phyloP scores from a whole-genome alignment of 2,888 invertebrate species.

The Glaucopsyche alexis region DNA sequence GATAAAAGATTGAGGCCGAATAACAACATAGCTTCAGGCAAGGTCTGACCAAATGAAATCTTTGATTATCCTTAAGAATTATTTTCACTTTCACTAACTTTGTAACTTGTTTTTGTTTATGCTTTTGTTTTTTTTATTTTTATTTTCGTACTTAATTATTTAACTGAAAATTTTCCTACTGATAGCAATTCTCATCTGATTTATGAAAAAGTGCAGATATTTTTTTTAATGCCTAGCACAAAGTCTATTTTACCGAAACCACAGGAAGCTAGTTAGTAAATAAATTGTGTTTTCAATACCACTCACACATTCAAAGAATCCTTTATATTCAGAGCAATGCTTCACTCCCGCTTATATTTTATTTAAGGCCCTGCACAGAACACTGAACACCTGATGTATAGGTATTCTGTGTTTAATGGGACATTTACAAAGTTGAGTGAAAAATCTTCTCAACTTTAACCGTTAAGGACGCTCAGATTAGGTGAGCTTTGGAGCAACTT shows the following conservation, averaged over 20 bases:
- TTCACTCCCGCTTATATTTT: slow-evolving; percentile 30
- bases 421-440: slow-evolving; percentile 43
- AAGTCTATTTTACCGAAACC: not conserved
- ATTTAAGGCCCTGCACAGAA: slow-evolving; percentile 30
- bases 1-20: slow-evolving; percentile 24
- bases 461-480: slow-evolving; percentile 41
- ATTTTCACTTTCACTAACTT: slow-evolving; percentile 8
- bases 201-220: not conserved
- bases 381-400: slow-evolving; percentile 40
- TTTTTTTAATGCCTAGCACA: not conserved
- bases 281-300: not conserved
- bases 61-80: slow-evolving; percentile 24
- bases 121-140: not conserved
- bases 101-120: not conserved
- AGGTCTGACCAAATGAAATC: slow-evolving; percentile 19
- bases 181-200: not conserved
- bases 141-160: not conserved
- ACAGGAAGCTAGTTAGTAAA: slow-evolving; percentile 1
- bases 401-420: slow-evolving; percentile 43
- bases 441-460: slow-evolving; percentile 42
- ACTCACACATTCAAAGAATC: slow-evolving; percentile 11
- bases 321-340: slow-evolving; percentile 12
- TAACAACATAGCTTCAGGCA: slow-evolving; percentile 22
- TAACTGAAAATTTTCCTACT: not conserved
- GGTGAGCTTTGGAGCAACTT: slow-evolving; percentile 26